Percentiles rank a stretch among this genome's conserved stretches.
Conservation (phyloP, 1,140 invertebrate genomes). For the Lethrus apterus region DNA sequence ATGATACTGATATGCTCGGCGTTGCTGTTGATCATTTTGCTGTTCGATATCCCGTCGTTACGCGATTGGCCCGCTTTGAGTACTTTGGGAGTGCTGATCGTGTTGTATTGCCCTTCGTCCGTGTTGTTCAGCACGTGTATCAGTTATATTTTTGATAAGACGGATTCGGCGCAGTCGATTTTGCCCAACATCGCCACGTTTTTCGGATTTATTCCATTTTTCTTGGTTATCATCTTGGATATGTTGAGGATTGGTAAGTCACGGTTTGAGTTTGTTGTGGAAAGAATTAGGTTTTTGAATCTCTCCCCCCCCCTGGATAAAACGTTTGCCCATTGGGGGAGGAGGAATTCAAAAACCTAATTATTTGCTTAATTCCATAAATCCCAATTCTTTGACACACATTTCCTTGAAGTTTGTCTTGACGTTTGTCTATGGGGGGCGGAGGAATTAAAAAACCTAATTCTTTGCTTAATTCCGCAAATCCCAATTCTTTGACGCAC, state of each 20-base stretch:
- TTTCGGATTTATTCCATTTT: conserved; percentile 66
- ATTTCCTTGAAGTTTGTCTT: too few species aligned
- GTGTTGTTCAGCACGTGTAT: conserved; percentile 68
- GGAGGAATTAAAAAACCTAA: too few species aligned
- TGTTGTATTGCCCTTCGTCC: conserved; percentile 67
- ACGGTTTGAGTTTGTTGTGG: too few species aligned
- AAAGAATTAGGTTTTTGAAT: too few species aligned
- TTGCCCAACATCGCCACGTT: conserved; percentile 69
- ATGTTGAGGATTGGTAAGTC: conserved; percentile 60
- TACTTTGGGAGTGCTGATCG: conserved; percentile 56
- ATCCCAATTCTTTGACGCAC: not conserved
- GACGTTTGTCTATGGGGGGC: too few species aligned
- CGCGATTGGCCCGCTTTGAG: conserved; percentile 61
- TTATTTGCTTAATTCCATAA: too few species aligned
- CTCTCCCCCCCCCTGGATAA: too few species aligned
- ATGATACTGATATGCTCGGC: conserved; percentile 61
- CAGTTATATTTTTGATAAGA: conserved; percentile 74
- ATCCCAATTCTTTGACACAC: not conserved
- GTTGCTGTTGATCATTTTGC: conserved; percentile 58
- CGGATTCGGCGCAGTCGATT: conserved; percentile 72
- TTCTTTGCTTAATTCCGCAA: too few species aligned
- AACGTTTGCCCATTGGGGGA: too few species aligned
- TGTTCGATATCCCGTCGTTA: conserved; percentile 60
- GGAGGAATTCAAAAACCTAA: too few species aligned
- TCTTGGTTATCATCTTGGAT: conserved; percentile 60